A percentile compares a stretch with the other conserved stretches of the same genome.
Conservation (phyloP, 2,113 vertebrate genomes). For the Elephantulus edwardii region DNA sequence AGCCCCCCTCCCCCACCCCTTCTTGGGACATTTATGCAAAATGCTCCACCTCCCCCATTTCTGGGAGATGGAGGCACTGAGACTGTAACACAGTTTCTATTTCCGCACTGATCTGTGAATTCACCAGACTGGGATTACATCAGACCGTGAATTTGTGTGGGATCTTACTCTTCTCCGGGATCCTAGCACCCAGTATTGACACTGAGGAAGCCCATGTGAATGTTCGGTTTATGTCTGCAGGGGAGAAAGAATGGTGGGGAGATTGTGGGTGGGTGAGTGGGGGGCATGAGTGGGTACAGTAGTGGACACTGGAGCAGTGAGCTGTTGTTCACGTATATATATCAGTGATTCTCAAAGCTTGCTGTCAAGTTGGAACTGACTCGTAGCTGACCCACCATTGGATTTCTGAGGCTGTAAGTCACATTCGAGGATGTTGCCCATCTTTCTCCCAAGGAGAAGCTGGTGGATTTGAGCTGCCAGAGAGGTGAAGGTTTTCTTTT, state of each 20-base stretch:
- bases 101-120: neutral
- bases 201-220: neutral
- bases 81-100: too few species aligned
- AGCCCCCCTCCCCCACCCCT: rapidly evolving
- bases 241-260: neutral
- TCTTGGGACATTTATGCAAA: neutral
- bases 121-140: neutral
- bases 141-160: neutral
- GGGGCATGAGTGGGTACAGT: too few species aligned
- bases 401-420: too few species aligned
- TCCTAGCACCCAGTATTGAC: neutral
- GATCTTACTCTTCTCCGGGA: neutral
- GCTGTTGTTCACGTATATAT: neutral
- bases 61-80: neutral
- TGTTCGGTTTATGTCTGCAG: neutral
- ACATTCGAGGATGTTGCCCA: too few species aligned
- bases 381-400: too few species aligned
- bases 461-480: too few species aligned
- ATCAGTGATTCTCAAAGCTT: too few species aligned
- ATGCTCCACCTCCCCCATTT: neutral
- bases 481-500: too few species aligned
- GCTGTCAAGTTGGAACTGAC: too few species aligned
- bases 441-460: too few species aligned
- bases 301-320: neutral
- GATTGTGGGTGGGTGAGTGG: neutral